Base-by-base conservation (phyloP, 2,888 invertebrate species). In the Cephus sareptanus region DNA sequence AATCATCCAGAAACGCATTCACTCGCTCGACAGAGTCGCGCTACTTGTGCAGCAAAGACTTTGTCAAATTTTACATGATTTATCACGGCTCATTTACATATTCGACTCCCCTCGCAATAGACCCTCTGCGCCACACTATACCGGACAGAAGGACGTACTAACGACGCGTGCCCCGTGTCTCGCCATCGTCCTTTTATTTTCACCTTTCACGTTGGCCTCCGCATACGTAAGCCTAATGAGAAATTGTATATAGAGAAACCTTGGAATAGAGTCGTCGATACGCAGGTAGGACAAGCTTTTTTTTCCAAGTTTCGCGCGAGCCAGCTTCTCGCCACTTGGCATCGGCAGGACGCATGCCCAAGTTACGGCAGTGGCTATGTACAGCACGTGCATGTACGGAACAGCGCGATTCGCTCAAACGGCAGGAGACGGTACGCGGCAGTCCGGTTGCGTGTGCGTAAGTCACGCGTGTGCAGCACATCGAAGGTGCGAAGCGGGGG, bases 31-130 rank as follows among this genome's bases (percentile, higher is more conserved):
- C 56, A 56, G 56, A 56, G 9, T 23, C 6, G 23, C 23, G 56
- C 56, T 56, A 56, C 56, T 9, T 1, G 56, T 9, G 9, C 15
- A 23, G 56, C 56, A 56, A 56, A 56, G 56, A 56, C 56, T 56
- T 56, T 86, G 82, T 83, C 81, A 85, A 84, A 88, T 88, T 80
- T 83, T 87, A 86, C 80, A 83, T 88, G 88, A 88, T 88, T 88
- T 88, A 88, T 88, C 86, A 75, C 80, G 81, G 80, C 81, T 81
- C 82, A 86, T 88, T 85, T 86, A 85, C 85, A 84, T 84, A 85
- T 84, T 85, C 85, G 83, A 83, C 56, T 56, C 56, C 56, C 56
- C 56, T 56, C 56, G 23, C 9, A 56, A 56, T 23, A 9, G 9
- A 56, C 56, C 56, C 56, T 23, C 23, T 9, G 9, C 9, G 56